Evolutionary conservation across 2,113 vertebrate species (phyloP), one percentile per base, ranked within the genome.

Genomic region (Alligator sinensis): DNA sequence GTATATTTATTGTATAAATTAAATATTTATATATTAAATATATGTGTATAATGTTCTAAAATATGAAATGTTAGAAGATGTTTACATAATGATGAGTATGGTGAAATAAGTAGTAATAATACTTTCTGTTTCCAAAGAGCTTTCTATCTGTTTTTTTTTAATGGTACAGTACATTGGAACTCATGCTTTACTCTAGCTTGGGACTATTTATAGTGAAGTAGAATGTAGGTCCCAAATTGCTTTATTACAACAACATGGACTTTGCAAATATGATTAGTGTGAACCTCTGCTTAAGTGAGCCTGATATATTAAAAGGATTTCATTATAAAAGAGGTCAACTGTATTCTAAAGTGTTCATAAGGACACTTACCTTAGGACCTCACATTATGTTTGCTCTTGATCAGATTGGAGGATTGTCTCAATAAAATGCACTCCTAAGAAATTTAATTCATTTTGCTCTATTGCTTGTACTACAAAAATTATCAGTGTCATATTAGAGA

Each of bases 391-490:
- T 4, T 6, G 11, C 78, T 62, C 11, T 64, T 2, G 34, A 13
- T n/a, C 27, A 70, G 54, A 54, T 3, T 30, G 27, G 21, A 9
- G 59, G 57, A 38, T 9, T 57, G 1, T 74, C 19, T 77, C 86
- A 30, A 9, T 9, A 66, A 66, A 86, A 12, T 16, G 1, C 5
- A 4, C 15, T 5, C 11, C 28, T 70, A 57, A 76, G 58, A 64
- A 0, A 2, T 14, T 68, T 76, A 81, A 83, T 74, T 24, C 9
- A 9, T 76, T 76, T 87, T 14, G 0, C 1, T 66, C 0, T 79
- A 30, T 76, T 21, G 87, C 22, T 6, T n/a, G 3, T 78, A 8
- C 15, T 66, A 0, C 81, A 19, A 70, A 74, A 72, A 3, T 80
- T 85, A 2, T n/a, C 61, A 70, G 11, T 66, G n/a, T 2, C n/a